phyloP scores from a whole-genome alignment of 1,140 invertebrate genomes.

The Drosophila rhopaloa region DNA sequence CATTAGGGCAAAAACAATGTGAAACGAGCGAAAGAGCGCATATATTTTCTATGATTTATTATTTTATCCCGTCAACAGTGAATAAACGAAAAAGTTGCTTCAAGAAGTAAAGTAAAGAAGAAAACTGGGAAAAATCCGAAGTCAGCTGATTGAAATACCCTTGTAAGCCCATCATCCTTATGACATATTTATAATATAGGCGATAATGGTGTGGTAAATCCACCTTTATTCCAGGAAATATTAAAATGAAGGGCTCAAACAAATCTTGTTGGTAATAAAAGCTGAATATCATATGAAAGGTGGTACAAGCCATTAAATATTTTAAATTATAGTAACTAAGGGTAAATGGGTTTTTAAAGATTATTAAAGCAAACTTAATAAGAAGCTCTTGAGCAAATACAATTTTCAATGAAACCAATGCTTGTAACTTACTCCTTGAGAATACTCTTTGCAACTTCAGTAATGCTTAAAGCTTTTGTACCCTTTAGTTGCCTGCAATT shows the following conservation, averaged over 20 bases:
- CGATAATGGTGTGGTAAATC: too few relatives aligned
- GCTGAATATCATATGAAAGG: too few relatives aligned
- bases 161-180: neutral
- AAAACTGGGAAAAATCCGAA: neutral
- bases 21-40: constrained; percentile 18
- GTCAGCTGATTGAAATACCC: neutral
- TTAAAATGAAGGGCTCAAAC: too few relatives aligned
- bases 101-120: neutral
- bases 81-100: constrained; percentile 13
- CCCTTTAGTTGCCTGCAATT: constrained; percentile 39
- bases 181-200: neutral
- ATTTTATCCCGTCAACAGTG: constrained; percentile 26
- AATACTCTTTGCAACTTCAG: neutral
- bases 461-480: neutral
- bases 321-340: too few relatives aligned
- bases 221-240: too few relatives aligned
- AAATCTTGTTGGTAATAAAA: too few relatives aligned
- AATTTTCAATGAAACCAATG: too few relatives aligned
- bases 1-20: constrained; percentile 44
- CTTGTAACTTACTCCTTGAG: too few relatives aligned
- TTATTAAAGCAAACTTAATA: too few relatives aligned
- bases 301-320: too few relatives aligned
- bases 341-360: too few relatives aligned
- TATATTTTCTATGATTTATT: constrained; percentile 56
- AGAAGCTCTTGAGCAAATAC: too few relatives aligned